Evolutionary conservation across 1,140 invertebrate genomes (phyloP), one percentile per base, ranked within the genome.

Genomic region (Lepidurus couesii): DNA sequence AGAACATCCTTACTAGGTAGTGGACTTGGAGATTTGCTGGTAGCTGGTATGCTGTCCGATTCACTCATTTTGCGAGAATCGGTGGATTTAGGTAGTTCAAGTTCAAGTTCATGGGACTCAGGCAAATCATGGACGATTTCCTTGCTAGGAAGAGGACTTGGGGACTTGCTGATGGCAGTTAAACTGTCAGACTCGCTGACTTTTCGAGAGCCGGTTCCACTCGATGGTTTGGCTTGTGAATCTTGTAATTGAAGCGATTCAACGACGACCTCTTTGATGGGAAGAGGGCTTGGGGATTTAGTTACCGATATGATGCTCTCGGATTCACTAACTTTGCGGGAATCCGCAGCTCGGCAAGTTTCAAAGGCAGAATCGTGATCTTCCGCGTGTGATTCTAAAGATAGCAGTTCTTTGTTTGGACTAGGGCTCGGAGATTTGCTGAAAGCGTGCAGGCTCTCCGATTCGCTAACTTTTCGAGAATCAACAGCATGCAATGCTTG

Each of bases 91-190:
- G 53, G 16, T 65, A 21, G 0, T 65, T 65, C 53, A 7, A 13
- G 53, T 65, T 65, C 53, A 16, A 16, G 8, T 65, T 21, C 13
- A 13, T 9, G 53, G 21, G 53, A 47, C 10, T 47, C 45, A 8
- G 10, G 45, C 16, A 16, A 47, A n/a, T 21, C n/a, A n/a, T 65
- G 16, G 16, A 21, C 53, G 13, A 11, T 65, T 16, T 65, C 53
- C 53, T 21, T 65, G 53, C 9, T n/a, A 65, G 53, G 53, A 65
- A 65, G 53, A 65, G 53, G 53, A 65, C 53, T 65, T 65, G 53
- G 53, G 7, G 53, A 34, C 34, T 34, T 34, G 34, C 34, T 16
- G 1, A 4, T 7, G 13, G 9, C 6, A 65, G 13, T 13, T n/a
- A 7, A 11, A 47, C 45, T 65, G 21, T 7, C 13, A 5, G 53